Evolutionary conservation across 2,797 vertebrate genomes (phyloP).

Genomic region (Anisognathus igniventris): DNA sequence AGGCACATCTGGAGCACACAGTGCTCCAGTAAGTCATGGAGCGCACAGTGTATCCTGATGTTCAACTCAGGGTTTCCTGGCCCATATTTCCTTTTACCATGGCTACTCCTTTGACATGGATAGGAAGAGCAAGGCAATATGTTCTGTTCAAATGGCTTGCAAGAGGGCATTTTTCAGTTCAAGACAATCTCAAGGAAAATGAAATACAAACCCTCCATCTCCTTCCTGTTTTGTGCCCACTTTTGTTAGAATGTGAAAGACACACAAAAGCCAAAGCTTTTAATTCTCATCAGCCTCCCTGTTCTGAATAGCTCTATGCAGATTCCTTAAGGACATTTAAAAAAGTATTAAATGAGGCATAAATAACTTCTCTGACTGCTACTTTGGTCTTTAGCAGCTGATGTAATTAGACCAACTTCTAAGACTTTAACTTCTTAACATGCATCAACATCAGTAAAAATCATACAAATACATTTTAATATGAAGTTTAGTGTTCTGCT

Average conservation of each 20-base stretch:
- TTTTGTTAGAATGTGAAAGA: neutral
- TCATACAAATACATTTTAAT: neutral
- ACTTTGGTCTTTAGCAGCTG: neutral
- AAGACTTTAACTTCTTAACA: neutral
- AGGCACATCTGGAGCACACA: neutral
- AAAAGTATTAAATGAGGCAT: neutral
- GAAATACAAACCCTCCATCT: neutral
- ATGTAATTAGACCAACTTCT: neutral
- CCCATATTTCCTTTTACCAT: neutral
- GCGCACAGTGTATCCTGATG: accelerated
- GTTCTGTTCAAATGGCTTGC: neutral
- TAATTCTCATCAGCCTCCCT: neutral
- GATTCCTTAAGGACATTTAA: neutral
- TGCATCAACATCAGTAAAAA: neutral
- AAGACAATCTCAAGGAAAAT: neutral
- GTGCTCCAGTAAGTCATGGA: neutral
- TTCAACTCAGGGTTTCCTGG: neutral
- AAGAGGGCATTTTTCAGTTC: neutral
- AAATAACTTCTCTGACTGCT: neutral
- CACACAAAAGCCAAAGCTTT: neutral
- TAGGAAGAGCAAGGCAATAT: neutral
- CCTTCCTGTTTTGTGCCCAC: neutral
- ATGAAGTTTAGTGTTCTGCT: neutral
- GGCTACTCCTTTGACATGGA: neutral
- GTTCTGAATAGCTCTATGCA: neutral